phyloP scores from a whole-genome alignment of 2,797 vertebrate genomes.

The Sebastes glaucus region DNA sequence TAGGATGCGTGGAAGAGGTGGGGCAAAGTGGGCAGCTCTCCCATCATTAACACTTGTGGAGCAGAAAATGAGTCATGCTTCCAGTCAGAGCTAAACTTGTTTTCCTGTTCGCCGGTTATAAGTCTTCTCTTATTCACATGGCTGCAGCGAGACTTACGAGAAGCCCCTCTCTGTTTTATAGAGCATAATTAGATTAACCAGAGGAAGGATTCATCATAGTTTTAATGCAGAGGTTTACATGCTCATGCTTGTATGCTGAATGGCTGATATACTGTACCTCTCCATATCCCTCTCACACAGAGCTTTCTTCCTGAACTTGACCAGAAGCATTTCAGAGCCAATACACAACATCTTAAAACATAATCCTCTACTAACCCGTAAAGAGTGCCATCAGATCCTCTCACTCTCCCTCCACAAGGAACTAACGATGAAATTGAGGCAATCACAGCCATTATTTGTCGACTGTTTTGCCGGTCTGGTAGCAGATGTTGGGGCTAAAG shows the following conservation, averaged over 20 bases:
- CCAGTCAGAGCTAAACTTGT: slow-evolving; percentile 71
- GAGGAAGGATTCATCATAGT: slow-evolving; percentile 60
- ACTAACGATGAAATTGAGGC: slow-evolving; percentile 74
- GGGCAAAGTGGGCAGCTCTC: slow-evolving; percentile 54
- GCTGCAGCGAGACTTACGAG: slow-evolving; percentile 67
- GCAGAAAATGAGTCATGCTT: slow-evolving; percentile 79
- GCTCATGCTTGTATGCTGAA: slow-evolving; percentile 45
- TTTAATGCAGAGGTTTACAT: slow-evolving; percentile 47
- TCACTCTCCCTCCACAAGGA: slow-evolving; percentile 51
- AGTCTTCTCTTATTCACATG: slow-evolving; percentile 63
- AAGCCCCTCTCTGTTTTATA: slow-evolving; percentile 75
- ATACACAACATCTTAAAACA: slow-evolving; percentile 21
- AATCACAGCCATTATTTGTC: slow-evolving; percentile 82
- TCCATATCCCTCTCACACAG: slow-evolving; percentile 10
- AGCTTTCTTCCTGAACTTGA: slow-evolving; percentile 24
- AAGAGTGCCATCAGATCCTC: slow-evolving; percentile 39
- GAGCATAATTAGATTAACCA: slow-evolving; percentile 69
- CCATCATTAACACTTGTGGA: slow-evolving; percentile 75
- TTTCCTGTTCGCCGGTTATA: slow-evolving; percentile 63
- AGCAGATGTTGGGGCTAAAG: slow-evolving; percentile 91
- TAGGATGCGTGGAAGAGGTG: slow-evolving; percentile 64
- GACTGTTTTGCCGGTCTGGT: slow-evolving; percentile 79
- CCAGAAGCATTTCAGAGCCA: slow-evolving; percentile 13
- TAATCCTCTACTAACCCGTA: slow-evolving; percentile 35
- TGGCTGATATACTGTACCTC: slow-evolving; percentile 10